Evolutionary conservation across 2,797 vertebrate genomes (phyloP).

Genomic region (Poeciliopsis presidionis): DNA sequence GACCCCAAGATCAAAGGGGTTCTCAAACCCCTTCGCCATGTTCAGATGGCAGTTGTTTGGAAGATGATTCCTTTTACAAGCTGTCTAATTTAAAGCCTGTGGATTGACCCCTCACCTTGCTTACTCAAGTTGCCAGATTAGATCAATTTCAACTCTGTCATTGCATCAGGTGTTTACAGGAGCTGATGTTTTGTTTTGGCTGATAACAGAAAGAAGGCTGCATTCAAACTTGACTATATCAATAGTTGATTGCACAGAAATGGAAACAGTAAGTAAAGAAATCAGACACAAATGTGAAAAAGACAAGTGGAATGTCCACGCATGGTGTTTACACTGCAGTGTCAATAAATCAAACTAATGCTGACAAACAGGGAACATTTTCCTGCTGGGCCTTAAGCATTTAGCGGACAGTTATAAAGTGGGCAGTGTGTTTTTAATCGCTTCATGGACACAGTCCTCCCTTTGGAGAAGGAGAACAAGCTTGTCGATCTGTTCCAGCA

Average conservation of each 20-base stretch:
- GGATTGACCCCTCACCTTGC: neutral
- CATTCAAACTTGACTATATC: neutral
- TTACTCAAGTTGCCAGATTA: neutral
- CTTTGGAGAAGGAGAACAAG: slow-evolving; percentile 67
- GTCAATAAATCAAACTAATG: slow-evolving; percentile 56
- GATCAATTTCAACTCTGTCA: neutral
- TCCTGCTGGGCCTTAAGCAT: slow-evolving; percentile 30
- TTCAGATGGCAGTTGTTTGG: neutral
- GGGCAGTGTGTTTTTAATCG: slow-evolving; percentile 73
- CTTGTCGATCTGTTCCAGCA: slow-evolving; percentile 72
- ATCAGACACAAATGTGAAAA: slow-evolving; percentile 15
- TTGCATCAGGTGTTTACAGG: neutral
- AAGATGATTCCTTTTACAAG: neutral
- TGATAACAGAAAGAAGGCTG: neutral
- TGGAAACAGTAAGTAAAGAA: slow-evolving; percentile 16
- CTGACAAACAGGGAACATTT: slow-evolving; percentile 52
- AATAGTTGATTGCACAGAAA: neutral
- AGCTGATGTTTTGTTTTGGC: neutral
- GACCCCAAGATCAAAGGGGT: neutral
- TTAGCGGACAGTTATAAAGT: slow-evolving; percentile 74
- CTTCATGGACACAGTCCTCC: slow-evolving; percentile 60
- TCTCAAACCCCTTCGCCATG: neutral
- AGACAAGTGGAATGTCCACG: slow-evolving; percentile 13
- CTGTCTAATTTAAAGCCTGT: neutral
- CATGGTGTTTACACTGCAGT: slow-evolving; percentile 32